Evolutionary conservation across 2,113 vertebrate species (phyloP), one percentile per base, ranked within the genome.

Genomic region (Chitala chitala): DNA sequence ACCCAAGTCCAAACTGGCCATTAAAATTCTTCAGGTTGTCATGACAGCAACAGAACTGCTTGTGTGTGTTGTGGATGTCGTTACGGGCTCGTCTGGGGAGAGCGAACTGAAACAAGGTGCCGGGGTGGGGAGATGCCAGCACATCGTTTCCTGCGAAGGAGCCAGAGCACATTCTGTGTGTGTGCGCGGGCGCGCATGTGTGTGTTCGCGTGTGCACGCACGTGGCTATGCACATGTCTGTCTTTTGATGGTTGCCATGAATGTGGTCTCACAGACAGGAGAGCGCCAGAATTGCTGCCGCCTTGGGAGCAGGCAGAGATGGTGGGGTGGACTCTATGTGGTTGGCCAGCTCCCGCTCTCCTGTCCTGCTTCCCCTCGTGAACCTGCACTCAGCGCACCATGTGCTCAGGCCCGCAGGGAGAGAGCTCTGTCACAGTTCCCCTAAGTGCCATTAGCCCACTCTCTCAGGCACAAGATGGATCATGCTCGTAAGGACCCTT

Each of bases 231-330:
- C 13, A 7, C 24, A 3, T 38, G 40, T n/a, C 5, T 24, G 38
- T 73, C 42, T 73, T 63, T 31, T 51, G 56, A 7, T 55, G 69
- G 69, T 71, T 71, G 42, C 72, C 72, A 63, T 51, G 56, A 64
- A 40, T n/a, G n/a, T 6, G 5, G 29, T 31, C 26, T n/a, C 5
- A 7, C 2, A 53, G 44, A 46, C 13, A n/a, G 31, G 15, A 33
- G 46, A 24, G 24, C 13, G 1, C 51, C 13, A 1, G 1, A 51
- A 29, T 20, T 26, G 68, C 17, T n/a, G n/a, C n/a, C n/a, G n/a
- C n/a, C n/a, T n/a, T n/a, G 36, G 26, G 46, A 29, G 26, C 24
- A 61, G 58, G 58, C 29, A 29, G 6, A 1, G 71, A 15, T 48
- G 26, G 54, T 13, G 29, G n/a, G 0, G 26, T 17, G 6, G 26